phyloP scores from a whole-genome alignment of 2,113 vertebrate genomes.

The Strix uralensis region DNA sequence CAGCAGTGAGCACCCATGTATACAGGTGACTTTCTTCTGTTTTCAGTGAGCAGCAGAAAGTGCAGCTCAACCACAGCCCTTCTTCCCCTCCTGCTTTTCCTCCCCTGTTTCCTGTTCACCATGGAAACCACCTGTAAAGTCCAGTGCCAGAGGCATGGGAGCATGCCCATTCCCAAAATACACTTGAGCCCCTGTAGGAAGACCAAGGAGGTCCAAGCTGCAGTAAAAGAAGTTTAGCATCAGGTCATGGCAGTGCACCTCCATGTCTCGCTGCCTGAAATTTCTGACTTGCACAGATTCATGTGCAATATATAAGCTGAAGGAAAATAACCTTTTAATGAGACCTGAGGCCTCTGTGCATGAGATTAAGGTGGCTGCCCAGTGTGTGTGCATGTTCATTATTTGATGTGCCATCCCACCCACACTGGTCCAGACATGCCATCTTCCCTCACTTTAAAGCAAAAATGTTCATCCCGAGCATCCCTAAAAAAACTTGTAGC shows the following conservation, averaged over 20 bases:
- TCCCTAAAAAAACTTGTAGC: rapidly evolving
- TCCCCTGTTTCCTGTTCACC: background rate
- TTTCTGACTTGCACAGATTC: too few species aligned
- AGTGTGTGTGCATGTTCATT: rapidly evolving
- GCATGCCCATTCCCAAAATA: background rate
- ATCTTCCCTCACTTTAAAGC: too few species aligned
- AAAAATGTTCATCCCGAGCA: background rate
- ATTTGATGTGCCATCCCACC: background rate
- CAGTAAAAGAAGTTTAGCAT: background rate
- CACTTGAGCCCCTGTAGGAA: background rate
- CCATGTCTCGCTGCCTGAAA: rapidly evolving
- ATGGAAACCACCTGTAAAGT: background rate
- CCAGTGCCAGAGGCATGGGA: background rate
- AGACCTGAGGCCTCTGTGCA: background rate
- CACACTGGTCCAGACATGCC: rapidly evolving
- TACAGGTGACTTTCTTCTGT: background rate
- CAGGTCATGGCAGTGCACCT: rapidly evolving
- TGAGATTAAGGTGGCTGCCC: background rate
- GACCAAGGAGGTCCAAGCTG: background rate
- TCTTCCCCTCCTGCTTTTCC: too few species aligned
- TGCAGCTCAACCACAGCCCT: background rate
- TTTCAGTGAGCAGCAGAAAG: background rate
- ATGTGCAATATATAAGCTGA: rapidly evolving
- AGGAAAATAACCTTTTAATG: background rate
- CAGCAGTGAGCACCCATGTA: background rate